Conservation (phyloP, 1,140 invertebrate genomes). For the Cylas formicarius region DNA sequence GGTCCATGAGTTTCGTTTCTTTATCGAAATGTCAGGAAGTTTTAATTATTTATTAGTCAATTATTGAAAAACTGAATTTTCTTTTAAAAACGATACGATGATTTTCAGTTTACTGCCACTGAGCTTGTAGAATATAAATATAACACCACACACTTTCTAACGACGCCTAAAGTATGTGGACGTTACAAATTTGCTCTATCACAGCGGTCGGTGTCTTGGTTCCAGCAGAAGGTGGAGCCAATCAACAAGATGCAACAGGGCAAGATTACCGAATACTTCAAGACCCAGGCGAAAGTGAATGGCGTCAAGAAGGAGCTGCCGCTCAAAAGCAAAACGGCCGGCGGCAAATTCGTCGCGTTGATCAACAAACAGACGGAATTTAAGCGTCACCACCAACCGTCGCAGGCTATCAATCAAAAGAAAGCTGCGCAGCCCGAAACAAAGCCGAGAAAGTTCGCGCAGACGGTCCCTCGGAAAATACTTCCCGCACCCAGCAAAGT, state of each 20-base stretch:
- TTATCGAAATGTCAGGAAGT: too few relatives aligned
- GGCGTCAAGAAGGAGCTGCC: slow-evolving; percentile 26
- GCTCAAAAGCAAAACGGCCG: slow-evolving; percentile 26
- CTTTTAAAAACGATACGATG: too few relatives aligned
- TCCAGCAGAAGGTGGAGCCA: slow-evolving; percentile 43
- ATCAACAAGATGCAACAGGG: slow-evolving; percentile 43
- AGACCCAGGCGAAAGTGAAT: slow-evolving; percentile 67
- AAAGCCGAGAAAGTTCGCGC: slow-evolving; percentile 15
- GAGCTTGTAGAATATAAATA: slow-evolving; percentile 7
- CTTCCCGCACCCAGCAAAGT: slow-evolving; percentile 39
- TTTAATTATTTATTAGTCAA: too few relatives aligned
- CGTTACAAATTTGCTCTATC: too few relatives aligned
- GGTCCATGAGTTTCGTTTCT: too few relatives aligned
- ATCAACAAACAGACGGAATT: slow-evolving; percentile 11
- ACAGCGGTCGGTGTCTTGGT: too few relatives aligned
- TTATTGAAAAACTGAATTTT: too few relatives aligned
- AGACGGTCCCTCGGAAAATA: slow-evolving; percentile 38
- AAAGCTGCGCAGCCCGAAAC: slow-evolving; percentile 10
- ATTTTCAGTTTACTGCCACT: too few relatives aligned
- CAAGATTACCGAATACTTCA: slow-evolving; percentile 76
- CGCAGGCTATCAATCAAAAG: slow-evolving; percentile 10
- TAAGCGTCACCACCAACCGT: slow-evolving; percentile 2
- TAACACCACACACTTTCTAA: slow-evolving; percentile 10
- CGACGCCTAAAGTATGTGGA: too few relatives aligned
- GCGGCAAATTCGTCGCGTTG: slow-evolving; percentile 1